Evolutionary conservation across 2,888 invertebrate species (phyloP).

Genomic region (Cataglyphis livida): DNA sequence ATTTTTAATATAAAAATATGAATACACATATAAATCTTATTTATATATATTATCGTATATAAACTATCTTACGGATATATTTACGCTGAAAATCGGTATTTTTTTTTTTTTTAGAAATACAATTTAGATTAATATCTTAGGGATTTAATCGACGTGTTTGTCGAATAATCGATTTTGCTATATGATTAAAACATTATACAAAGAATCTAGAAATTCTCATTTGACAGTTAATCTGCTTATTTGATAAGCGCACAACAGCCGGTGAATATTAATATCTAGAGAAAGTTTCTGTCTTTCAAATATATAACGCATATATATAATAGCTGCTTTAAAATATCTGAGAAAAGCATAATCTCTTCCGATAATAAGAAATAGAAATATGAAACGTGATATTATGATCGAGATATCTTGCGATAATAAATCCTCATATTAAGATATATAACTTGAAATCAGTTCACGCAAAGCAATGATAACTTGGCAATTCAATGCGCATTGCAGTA

Average conservation of each 20-base stretch:
- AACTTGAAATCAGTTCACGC: constrained; percentile 21
- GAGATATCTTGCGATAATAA: neutral
- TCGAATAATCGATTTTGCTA: constrained; percentile 1
- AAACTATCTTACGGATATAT: neutral
- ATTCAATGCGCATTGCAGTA: constrained; percentile 26
- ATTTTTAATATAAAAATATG: neutral
- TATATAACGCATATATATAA: neutral
- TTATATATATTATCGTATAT: neutral
- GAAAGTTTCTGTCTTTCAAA: constrained; percentile 2
- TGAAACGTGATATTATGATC: neutral
- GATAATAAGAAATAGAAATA: neutral
- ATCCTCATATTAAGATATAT: constrained; percentile 4
- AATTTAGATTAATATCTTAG: neutral
- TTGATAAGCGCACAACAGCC: neutral
- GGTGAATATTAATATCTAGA: neutral
- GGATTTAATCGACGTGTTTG: neutral
- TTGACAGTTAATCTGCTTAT: constrained; percentile 3
- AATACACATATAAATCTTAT: neutral
- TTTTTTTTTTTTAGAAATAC: neutral
- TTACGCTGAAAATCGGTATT: neutral
- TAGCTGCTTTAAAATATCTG: neutral
- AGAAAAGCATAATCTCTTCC: neutral
- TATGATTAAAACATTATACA: constrained; percentile 4
- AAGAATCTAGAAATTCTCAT: constrained; percentile 2
- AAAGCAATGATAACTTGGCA: constrained; percentile 38